Percentiles rank a stretch among this genome's conserved stretches.
Conservation (phyloP, 2,888 invertebrate species). For the Acleris literana region DNA sequence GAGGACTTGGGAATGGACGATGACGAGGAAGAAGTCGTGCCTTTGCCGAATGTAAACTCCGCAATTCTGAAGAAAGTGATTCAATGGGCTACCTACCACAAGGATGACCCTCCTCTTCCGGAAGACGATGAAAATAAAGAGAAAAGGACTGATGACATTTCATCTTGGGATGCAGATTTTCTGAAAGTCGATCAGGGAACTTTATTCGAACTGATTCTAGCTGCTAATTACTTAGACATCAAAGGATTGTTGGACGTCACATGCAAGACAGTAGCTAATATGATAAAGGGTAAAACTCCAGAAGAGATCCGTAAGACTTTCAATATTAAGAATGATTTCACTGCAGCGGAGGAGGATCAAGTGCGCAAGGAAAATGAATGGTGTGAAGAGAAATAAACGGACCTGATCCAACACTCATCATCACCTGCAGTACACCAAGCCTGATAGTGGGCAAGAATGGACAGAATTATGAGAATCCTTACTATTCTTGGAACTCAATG, state of each 20-base stretch:
- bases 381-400: slow-evolving; percentile 92
- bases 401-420: background rate
- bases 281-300: slow-evolving; percentile 99
- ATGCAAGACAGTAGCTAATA: slow-evolving; percentile 98
- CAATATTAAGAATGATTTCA: slow-evolving; percentile 98
- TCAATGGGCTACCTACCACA: slow-evolving; percentile 96
- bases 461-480: background rate
- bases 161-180: slow-evolving; percentile 99
- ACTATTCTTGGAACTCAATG: slow-evolving; percentile 4
- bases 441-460: slow-evolving; percentile 11
- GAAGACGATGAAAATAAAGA: slow-evolving; percentile 99
- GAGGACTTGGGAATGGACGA: slow-evolving; percentile 96
- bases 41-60: slow-evolving; percentile 98
- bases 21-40: slow-evolving; percentile 97
- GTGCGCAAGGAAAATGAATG: slow-evolving; percentile 98
- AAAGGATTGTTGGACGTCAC: slow-evolving; percentile 98
- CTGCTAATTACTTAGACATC: slow-evolving; percentile 98
- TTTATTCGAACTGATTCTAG: slow-evolving; percentile 97
- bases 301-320: slow-evolving; percentile 98
- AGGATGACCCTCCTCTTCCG: slow-evolving; percentile 97
- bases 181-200: slow-evolving; percentile 99
- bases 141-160: slow-evolving; percentile 99
- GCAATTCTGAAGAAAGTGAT: slow-evolving; percentile 97
- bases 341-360: slow-evolving; percentile 98
- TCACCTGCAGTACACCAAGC: slow-evolving; percentile 13